These are phyloP conservation scores for Prorops nasuta DNA, from an alignment of 1,140 invertebrate species.

Conservation along the genomic window DNA sequence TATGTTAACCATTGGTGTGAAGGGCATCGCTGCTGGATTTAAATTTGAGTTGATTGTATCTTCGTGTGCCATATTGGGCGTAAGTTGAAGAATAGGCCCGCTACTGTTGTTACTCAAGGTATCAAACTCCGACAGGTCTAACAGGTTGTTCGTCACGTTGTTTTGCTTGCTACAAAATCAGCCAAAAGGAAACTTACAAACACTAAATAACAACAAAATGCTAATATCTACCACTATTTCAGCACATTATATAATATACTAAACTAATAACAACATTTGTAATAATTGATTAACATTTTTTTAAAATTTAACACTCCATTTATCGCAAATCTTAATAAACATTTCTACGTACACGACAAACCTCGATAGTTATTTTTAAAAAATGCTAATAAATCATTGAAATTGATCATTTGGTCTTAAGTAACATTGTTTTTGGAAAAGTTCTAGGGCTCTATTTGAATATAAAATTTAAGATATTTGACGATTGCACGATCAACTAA, in stretches of 20 bases:
- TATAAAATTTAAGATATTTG: no score
- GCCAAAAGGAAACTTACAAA: slow-evolving; percentile 46
- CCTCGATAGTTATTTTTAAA: no score
- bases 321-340: no score
- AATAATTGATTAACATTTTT: no score
- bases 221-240: slow-evolving; percentile 26
- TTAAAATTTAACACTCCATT: no score
- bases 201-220: slow-evolving; percentile 37
- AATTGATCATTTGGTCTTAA: no score
- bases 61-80: slow-evolving; percentile 47
- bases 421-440: no score
- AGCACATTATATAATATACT: not conserved
- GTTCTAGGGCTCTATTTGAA: no score
- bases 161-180: slow-evolving; percentile 58
- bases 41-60: slow-evolving; percentile 54
- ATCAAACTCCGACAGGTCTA: slow-evolving; percentile 60
- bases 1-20: slow-evolving; percentile 49
- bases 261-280: no score
- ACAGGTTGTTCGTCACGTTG: slow-evolving; percentile 59
- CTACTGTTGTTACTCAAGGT: slow-evolving; percentile 61
- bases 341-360: not conserved
- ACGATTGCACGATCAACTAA: no score
- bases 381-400: no score
- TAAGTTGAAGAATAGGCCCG: slow-evolving; percentile 51
- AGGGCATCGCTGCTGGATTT: slow-evolving; percentile 50